phyloP scores from a whole-genome alignment of 2,888 invertebrate genomes.

The Conomelus anceps region DNA sequence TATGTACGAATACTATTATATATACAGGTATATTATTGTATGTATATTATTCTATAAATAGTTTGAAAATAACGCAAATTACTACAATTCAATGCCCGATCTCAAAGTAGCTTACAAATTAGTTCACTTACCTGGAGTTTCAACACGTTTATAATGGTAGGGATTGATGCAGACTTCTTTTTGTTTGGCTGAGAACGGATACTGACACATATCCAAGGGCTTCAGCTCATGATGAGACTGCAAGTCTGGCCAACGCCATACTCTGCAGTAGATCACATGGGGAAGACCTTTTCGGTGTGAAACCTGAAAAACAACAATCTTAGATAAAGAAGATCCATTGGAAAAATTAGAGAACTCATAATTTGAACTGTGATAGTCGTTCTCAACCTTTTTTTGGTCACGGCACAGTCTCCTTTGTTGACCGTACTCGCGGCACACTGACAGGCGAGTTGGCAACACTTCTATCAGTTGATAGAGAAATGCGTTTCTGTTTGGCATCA shows the following conservation, averaged over 20 bases:
- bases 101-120: not conserved
- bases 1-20: no score
- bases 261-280: conserved; percentile 98
- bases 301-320: conserved; percentile 41
- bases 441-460: no score
- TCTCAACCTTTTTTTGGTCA: no score
- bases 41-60: no score
- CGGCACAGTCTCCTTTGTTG: no score
- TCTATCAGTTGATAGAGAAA: no score
- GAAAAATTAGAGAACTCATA: not conserved
- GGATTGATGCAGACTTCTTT: conserved; percentile 99
- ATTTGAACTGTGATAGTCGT: no score
- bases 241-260: conserved; percentile 99
- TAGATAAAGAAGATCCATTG: not conserved
- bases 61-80: no score
- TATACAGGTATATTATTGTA: no score
- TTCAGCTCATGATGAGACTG: conserved; percentile 98
- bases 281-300: conserved; percentile 97
- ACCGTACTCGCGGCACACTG: no score
- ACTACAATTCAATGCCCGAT: no score
- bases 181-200: conserved; percentile 93
- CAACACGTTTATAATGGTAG: conserved; percentile 96
- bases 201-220: conserved; percentile 90
- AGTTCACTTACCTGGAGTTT: conserved; percentile 62
- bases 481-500: no score